Percentiles rank a stretch among this genome's conserved stretches.
These are phyloP conservation scores for Sycophila sp. DNA, from an alignment of 1,140 invertebrate species.

Conservation along the genomic window DNA sequence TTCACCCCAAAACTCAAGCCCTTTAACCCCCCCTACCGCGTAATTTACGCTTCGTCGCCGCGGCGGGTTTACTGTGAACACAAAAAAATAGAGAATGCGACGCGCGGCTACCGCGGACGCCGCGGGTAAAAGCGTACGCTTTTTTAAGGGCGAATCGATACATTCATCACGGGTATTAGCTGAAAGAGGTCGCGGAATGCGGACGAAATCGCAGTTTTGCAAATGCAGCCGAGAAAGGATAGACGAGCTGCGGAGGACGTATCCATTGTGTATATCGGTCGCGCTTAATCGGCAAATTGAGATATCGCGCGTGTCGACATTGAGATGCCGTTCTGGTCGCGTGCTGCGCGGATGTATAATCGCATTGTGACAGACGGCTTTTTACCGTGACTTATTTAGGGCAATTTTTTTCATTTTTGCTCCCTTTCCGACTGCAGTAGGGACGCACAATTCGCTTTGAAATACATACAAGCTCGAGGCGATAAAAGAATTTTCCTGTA, in stretches of 20 bases:
- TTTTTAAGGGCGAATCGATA: background rate
- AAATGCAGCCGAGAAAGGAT: too few relatives aligned
- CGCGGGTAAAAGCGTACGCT: too few relatives aligned
- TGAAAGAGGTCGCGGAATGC: background rate
- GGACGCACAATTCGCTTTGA: too few relatives aligned
- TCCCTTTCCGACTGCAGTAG: too few relatives aligned
- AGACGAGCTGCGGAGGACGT: constrained; percentile 17
- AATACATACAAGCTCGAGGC: too few relatives aligned
- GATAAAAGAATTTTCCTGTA: too few relatives aligned
- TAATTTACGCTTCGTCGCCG: background rate
- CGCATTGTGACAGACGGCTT: background rate
- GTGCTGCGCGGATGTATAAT: background rate
- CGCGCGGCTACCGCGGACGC: too few relatives aligned
- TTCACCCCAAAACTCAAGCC: background rate
- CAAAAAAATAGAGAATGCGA: background rate
- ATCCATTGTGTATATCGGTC: background rate
- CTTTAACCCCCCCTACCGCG: background rate
- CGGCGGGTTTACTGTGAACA: too few relatives aligned
- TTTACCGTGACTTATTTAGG: background rate
- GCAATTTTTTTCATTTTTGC: background rate
- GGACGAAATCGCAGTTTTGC: background rate
- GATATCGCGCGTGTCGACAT: constrained; percentile 8
- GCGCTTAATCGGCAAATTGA: constrained; percentile 22
- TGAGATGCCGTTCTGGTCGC: background rate
- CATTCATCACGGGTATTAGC: constrained; percentile 12